Evolutionary conservation across 2,888 invertebrate species (phyloP), one percentile per base, ranked within the genome.

Genomic region (Lasioglossum vierecki): DNA sequence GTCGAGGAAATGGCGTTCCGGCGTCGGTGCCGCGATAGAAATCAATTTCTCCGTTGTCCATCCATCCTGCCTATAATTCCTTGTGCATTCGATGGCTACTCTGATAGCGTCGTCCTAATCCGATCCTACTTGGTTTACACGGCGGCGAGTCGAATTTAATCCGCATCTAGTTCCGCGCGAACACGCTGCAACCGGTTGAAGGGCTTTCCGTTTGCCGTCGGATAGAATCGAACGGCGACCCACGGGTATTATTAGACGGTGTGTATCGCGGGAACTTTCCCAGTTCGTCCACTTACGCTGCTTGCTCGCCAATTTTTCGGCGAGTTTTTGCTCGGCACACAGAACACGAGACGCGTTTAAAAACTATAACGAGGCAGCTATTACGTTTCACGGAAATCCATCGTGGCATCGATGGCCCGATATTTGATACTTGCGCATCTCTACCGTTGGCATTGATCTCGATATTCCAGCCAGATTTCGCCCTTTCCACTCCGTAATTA

Each of bases 61-160:
- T 22, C 57, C 35, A 49, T 26, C 66, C 77, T 49, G 44, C 49
- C 80, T 80, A 83, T 87, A 87, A 88, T 86, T 82, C 83, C 81
- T 66, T 22, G 76, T 53, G 76, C 73, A 81, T 83, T 46, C 89
- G 75, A 83, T 84, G 88, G 71, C 84, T 75, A 81, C 72, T 75
- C 82, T 30, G 83, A 83, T 84, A 83, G 86, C 79, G 82, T 76
- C 79, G 57, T 84, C 44, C 88, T 90, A 88, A 88, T 88, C 88
- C 83, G 85, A 89, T 90, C 88, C 81, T 82, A 44, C 88, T 90
- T 85, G 88, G 89, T 89, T 89, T 90, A 90, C 88, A 90, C 88
- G 86, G 60, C 44, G 79, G 75, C 80, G 83, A 88, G 73, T 85
- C 85, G 89, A 88, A 85, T 87, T 74, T 89, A 90, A 89, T 90